Evolutionary conservation across 2,113 vertebrate species (phyloP).

Genomic region (Hydropotes inermis): DNA sequence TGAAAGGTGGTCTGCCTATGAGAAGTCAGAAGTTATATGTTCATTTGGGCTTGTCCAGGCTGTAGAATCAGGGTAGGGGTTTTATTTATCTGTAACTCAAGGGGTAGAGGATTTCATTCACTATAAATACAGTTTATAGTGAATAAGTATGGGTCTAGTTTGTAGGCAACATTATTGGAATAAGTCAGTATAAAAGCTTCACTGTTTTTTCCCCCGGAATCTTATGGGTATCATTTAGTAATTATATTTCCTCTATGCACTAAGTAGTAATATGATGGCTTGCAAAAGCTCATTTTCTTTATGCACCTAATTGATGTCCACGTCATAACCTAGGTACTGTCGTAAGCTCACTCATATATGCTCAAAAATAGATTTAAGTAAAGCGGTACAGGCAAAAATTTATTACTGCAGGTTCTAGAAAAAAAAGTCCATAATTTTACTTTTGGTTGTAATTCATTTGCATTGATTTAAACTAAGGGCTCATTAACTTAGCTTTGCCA

Average conservation of each 20-base stretch:
- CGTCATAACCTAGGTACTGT: background rate
- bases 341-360: background rate
- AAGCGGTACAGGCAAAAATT: background rate
- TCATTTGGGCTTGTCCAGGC: background rate
- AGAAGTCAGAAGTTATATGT: background rate
- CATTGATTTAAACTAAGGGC: background rate
- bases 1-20: background rate
- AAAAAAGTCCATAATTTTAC: background rate
- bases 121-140: background rate
- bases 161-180: background rate
- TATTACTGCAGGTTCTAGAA: background rate
- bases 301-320: background rate
- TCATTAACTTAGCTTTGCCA: conserved; percentile 2
- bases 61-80: background rate
- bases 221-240: background rate
- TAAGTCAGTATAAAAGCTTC: background rate
- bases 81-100: background rate
- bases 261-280: background rate
- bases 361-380: background rate
- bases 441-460: background rate
- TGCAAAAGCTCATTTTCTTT: conserved; percentile 9
- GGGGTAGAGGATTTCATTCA: background rate
- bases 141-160: background rate
- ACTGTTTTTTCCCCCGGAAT: background rate
- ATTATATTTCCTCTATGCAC: background rate